Percentiles rank a stretch among this genome's conserved stretches.
phyloP scores from a whole-genome alignment of 1,140 invertebrate genomes.

The Neuroterus valhalla region DNA sequence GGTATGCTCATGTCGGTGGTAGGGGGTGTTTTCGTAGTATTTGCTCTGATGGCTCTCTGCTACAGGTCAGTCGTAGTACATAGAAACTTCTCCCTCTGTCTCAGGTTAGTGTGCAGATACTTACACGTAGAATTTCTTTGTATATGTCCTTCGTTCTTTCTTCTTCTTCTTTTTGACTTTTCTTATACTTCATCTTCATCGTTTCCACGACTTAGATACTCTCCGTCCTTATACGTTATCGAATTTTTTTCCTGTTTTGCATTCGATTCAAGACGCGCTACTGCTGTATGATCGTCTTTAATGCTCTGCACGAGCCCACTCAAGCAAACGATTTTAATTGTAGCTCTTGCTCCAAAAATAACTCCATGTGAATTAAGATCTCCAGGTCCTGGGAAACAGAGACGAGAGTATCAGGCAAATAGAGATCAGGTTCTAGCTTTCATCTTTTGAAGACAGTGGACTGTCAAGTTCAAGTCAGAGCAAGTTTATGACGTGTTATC shows the following conservation, averaged over 20 bases:
- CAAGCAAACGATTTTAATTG: neutral
- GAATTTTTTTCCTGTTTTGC: constrained; percentile 7
- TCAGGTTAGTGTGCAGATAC: constrained; percentile 94
- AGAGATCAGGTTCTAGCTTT: no score
- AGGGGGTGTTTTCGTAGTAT: constrained; percentile 98
- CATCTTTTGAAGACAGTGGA: no score
- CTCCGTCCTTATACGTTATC: constrained; percentile 29
- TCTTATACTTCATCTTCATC: constrained; percentile 39
- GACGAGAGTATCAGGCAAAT: no score
- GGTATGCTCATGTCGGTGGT: constrained; percentile 98
- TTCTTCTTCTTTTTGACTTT: constrained; percentile 50
- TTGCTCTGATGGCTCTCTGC: constrained; percentile 98
- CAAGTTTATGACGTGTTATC: no score
- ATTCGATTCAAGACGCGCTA: constrained; percentile 11
- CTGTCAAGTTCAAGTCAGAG: no score
- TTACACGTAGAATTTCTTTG: constrained; percentile 78
- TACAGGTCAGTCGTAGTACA: constrained; percentile 99
- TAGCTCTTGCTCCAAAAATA: neutral
- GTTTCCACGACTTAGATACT: constrained; percentile 30
- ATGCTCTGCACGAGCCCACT: constrained; percentile 2
- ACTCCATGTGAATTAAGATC: no score
- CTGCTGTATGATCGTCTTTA: constrained; percentile 9
- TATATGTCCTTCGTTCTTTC: constrained; percentile 63
- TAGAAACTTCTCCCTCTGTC: constrained; percentile 97
- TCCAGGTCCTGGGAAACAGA: no score